These are phyloP conservation scores for Tricholauxania praeusta DNA, from an alignment of 2,888 invertebrate genomes.

Conservation along the genomic window DNA sequence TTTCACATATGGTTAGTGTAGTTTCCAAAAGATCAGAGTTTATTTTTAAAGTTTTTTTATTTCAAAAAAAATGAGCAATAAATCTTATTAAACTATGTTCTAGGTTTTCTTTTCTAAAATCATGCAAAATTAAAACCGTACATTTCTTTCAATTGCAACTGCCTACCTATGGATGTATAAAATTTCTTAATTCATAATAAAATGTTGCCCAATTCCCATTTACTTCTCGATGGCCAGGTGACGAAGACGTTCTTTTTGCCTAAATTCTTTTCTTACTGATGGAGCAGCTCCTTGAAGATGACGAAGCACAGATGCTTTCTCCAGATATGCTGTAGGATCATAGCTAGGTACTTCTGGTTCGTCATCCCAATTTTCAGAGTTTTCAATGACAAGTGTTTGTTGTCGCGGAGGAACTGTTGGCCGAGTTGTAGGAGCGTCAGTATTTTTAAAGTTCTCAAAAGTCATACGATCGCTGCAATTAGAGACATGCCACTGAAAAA, in stretches of 20 bases:
- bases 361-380: constrained; percentile 51
- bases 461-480: constrained; percentile 45
- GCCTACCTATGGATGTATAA: no score
- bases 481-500: constrained; percentile 48
- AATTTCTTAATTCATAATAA: no score
- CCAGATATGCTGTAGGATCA: constrained; percentile 48
- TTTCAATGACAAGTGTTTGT: constrained; percentile 31
- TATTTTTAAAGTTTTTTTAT: no score
- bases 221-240: neutral
- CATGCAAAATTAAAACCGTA: no score
- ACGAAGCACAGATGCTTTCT: constrained; percentile 49
- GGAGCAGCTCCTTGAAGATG: constrained; percentile 48
- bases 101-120: no score
- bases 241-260: constrained; percentile 48
- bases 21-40: no score
- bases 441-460: constrained; percentile 8
- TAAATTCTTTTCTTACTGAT: constrained; percentile 48
- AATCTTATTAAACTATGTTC: no score
- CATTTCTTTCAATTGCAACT: no score
- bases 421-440: constrained; percentile 26
- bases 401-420: constrained; percentile 22
- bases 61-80: no score
- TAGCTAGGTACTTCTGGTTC: constrained; percentile 49
- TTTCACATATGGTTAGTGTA: no score
- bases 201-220: neutral